Evolutionary conservation across 2,797 vertebrate species (phyloP).

Genomic region (Enteromius viviparus): DNA sequence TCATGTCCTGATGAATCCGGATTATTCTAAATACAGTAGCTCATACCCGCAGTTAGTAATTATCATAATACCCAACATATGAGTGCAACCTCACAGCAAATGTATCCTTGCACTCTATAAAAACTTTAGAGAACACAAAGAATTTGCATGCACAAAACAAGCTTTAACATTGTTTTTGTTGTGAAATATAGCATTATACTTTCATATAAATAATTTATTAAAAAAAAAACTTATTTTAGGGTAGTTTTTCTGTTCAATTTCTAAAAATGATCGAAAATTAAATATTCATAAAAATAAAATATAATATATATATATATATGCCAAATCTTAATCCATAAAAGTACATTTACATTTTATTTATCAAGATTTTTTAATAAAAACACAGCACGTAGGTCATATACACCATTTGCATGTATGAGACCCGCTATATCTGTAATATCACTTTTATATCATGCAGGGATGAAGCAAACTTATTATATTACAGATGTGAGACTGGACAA

Average conservation of each 20-base stretch:
- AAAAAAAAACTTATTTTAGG: neutral
- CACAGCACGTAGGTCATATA: neutral
- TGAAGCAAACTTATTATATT: conserved; percentile 38
- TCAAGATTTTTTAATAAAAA: too few species aligned
- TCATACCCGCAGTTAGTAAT: neutral
- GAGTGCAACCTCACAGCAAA: neutral
- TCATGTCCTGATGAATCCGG: conserved; percentile 1
- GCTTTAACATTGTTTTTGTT: neutral
- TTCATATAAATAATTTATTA: neutral
- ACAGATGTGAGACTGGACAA: conserved; percentile 40
- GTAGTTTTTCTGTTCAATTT: neutral
- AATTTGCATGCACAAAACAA: neutral
- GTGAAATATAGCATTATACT: neutral
- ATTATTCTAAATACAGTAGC: neutral
- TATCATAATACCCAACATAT: conserved; percentile 19
- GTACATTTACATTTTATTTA: too few species aligned
- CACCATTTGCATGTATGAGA: neutral
- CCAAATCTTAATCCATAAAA: too few species aligned
- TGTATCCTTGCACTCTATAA: neutral
- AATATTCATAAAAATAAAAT: too few species aligned
- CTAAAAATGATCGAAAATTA: too few species aligned
- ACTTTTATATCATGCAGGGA: conserved; percentile 30
- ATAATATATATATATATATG: too few species aligned
- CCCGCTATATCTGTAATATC: conserved; percentile 18
- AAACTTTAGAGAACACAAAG: neutral